Conservation (phyloP, 1,140 invertebrate genomes). For the Thaumatotibia leucotreta region DNA sequence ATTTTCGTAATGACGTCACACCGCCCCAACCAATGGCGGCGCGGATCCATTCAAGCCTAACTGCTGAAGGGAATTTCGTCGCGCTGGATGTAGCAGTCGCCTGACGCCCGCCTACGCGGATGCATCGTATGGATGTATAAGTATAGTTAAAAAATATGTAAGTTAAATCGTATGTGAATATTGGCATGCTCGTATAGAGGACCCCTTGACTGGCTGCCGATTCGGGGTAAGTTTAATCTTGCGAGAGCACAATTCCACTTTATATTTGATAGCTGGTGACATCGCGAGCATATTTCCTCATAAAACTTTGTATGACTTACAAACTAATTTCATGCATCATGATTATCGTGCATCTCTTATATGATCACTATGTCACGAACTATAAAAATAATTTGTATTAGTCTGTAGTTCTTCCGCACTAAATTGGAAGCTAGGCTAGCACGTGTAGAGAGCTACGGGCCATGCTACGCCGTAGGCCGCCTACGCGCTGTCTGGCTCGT, state of each 20-base stretch:
- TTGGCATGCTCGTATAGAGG: background rate
- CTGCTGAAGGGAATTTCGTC: constrained; percentile 69
- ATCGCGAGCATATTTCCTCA: background rate
- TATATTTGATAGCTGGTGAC: background rate
- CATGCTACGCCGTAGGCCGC: constrained; percentile 58
- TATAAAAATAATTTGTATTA: background rate
- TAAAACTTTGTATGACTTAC: background rate
- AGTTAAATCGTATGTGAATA: background rate
- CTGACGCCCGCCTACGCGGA: constrained; percentile 33
- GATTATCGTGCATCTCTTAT: background rate
- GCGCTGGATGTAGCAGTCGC: constrained; percentile 58
- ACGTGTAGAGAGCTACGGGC: constrained; percentile 46
- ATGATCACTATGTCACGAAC: background rate
- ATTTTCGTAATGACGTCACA: constrained; percentile 71
- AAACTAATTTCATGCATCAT: background rate
- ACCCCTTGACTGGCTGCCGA: background rate
- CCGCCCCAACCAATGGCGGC: constrained; percentile 53
- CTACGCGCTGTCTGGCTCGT: constrained; percentile 65
- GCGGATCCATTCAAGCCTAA: constrained; percentile 71
- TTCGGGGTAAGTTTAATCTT: background rate
- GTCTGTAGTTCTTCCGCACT: background rate
- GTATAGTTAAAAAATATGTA: background rate
- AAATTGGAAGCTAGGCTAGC: constrained; percentile 15
- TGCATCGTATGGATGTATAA: background rate
- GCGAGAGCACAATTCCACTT: background rate